A percentile compares a stretch with the other conserved stretches of the same genome.
phyloP scores from a whole-genome alignment of 2,797 vertebrate genomes.

The Enteromius trimaculatus region DNA sequence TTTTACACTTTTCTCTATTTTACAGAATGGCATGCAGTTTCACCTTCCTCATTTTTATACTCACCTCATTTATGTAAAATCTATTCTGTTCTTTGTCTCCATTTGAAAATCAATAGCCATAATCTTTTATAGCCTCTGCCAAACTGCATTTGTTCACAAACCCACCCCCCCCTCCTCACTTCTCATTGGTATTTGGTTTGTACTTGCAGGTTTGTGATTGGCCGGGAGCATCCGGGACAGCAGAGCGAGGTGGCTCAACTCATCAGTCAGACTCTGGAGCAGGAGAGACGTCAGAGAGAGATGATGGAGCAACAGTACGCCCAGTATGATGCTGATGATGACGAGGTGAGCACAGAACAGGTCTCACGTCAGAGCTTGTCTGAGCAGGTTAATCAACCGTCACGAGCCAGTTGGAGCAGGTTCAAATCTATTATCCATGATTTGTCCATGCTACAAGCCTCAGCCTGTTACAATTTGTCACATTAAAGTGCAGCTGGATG shows the following conservation, averaged over 20 bases:
- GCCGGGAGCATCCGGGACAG: constrained; percentile 96
- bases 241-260: constrained; percentile 96
- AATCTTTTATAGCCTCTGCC: background rate
- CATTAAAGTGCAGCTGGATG: background rate
- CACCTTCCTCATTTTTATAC: background rate
- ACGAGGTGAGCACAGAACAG: constrained; percentile 83
- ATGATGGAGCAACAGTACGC: constrained; percentile 95
- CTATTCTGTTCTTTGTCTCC: constrained; percentile 6
- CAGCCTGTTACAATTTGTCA: constrained; percentile 33
- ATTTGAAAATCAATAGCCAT: constrained; percentile 23
- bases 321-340: constrained; percentile 95
- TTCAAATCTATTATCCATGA: constrained; percentile 37
- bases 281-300: constrained; percentile 93
- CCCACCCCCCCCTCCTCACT: background rate
- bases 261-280: constrained; percentile 97
- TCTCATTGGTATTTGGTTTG: constrained; percentile 43
- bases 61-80: background rate
- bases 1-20: constrained; percentile 32
- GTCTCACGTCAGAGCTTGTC: constrained; percentile 1
- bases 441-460: constrained; percentile 16
- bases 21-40: background rate
- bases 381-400: constrained; percentile 12
- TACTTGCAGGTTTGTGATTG: constrained; percentile 90
- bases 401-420: constrained; percentile 25
- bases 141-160: background rate